Percentiles rank a stretch among this genome's conserved stretches.
Evolutionary conservation across 2,888 invertebrate genomes (phyloP).

Genomic region (Busseola fusca): DNA sequence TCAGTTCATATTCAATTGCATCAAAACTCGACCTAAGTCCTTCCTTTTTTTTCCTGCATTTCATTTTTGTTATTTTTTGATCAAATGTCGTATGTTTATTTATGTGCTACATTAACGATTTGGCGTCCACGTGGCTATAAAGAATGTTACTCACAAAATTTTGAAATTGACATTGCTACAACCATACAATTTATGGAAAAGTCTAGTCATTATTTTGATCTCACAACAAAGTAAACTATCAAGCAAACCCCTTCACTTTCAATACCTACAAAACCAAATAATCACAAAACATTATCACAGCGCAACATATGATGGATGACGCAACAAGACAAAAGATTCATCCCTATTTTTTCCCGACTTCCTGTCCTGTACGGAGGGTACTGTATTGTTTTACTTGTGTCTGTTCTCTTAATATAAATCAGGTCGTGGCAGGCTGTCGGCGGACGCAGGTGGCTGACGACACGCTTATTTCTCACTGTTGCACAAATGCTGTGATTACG

Average conservation of each 20-base stretch:
- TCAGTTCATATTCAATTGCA: neutral
- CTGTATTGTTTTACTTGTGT: conserved; percentile 77
- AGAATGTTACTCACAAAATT: neutral
- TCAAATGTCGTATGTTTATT: neutral
- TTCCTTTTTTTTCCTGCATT: neutral
- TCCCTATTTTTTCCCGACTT: conserved; percentile 73
- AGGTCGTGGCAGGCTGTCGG: conserved; percentile 75
- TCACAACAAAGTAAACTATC: neutral
- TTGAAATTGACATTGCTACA: neutral
- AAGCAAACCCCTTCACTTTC: conserved; percentile 36
- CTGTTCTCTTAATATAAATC: conserved; percentile 80
- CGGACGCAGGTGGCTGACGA: conserved; percentile 81
- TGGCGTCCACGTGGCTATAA: neutral
- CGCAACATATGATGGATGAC: conserved; percentile 72
- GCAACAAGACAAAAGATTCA: conserved; percentile 70
- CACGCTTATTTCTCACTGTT: conserved; percentile 62
- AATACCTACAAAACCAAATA: conserved; percentile 52
- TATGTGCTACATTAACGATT: neutral
- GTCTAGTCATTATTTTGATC: neutral
- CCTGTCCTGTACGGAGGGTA: conserved; percentile 67
- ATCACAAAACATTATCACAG: conserved; percentile 36
- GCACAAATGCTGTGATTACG: conserved; percentile 57
- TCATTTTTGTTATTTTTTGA: neutral
- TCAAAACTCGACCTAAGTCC: neutral
- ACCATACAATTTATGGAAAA: neutral